Evolutionary conservation across 1,140 invertebrate genomes (phyloP), one percentile per base, ranked within the genome.

Genomic region (Drosophila repletoides): DNA sequence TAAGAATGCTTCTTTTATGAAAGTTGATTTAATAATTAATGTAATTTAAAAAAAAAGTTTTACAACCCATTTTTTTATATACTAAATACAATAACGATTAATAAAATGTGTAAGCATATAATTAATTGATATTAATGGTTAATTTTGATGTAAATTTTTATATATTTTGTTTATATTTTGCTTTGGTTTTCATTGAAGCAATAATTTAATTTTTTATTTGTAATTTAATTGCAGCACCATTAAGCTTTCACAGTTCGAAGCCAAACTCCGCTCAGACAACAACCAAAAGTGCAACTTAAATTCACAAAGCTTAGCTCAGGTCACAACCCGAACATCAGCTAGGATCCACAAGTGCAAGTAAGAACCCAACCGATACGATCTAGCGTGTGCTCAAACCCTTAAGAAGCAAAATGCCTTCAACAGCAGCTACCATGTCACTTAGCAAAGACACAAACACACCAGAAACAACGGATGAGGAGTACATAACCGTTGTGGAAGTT

Each of bases 401-500:
- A 24, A 5, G 3, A 0, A 1, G 6, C 43, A 74, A 12, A 46
- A 81, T 81, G 72, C 63, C 51, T 24, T 40, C 68, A 10, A 41
- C 58, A 55, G 15, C 65, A 26, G 9, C 14, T 21, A 21, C 31
- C 41, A 19, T 55, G 15, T n/a, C 58, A 59, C 40, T 48, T 38
- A 31, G 34, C 46, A 22, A 51, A 22, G 21, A 56, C 26, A 45
- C 63, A 51, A 56, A 56, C 15, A 68, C 51, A 60, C 65, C 72
- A 56, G 56, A 38, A 59, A 52, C 45, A 28, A 38, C 55, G 22
- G 72, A 68, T 28, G 76, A 81, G 10, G 93, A 94, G 36, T 94
- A 94, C 71, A 93, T 95, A 34, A 95, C 94, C 14, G 93, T 95
- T n/a, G 93, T 95, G 26, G 92, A 93, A 55, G 93, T 95, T n/a